phyloP scores from a whole-genome alignment of 2,797 vertebrate genomes.

The Acanthornis magna region DNA sequence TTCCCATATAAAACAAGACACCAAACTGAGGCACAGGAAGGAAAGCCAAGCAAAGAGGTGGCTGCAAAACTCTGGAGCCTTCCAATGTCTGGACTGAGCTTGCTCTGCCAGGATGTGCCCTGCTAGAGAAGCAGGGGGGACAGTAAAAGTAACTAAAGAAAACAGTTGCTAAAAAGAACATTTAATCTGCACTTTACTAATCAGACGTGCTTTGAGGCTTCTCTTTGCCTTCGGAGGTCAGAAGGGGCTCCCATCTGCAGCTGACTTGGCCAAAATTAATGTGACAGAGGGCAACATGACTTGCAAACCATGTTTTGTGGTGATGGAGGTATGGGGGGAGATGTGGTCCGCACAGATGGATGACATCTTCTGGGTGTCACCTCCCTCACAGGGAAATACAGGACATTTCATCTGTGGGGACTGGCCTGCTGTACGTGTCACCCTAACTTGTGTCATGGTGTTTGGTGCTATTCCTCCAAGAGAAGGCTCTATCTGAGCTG shows the following conservation, averaged over 20 bases:
- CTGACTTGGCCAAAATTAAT: neutral
- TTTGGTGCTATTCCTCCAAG: neutral
- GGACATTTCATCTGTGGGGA: neutral
- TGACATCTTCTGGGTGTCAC: neutral
- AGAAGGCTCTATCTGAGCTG: neutral
- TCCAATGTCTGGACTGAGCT: rapidly evolving
- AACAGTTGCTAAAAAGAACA: neutral
- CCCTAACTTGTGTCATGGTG: neutral
- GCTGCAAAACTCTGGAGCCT: neutral
- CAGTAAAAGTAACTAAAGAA: neutral
- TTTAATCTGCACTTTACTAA: neutral
- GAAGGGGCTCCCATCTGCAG: neutral
- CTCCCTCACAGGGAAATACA: neutral
- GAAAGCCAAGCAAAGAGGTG: neutral
- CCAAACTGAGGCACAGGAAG: neutral
- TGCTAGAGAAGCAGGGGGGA: neutral
- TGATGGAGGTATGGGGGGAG: neutral
- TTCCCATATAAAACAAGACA: neutral
- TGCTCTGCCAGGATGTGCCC: neutral
- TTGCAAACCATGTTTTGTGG: neutral
- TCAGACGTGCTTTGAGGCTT: neutral
- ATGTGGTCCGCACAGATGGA: neutral
- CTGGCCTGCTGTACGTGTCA: neutral
- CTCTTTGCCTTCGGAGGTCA: neutral
- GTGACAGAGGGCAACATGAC: rapidly evolving